Evolutionary conservation across 2,888 invertebrate genomes (phyloP), one percentile per base, ranked within the genome.

Genomic region (Dolichomitus sp.): DNA sequence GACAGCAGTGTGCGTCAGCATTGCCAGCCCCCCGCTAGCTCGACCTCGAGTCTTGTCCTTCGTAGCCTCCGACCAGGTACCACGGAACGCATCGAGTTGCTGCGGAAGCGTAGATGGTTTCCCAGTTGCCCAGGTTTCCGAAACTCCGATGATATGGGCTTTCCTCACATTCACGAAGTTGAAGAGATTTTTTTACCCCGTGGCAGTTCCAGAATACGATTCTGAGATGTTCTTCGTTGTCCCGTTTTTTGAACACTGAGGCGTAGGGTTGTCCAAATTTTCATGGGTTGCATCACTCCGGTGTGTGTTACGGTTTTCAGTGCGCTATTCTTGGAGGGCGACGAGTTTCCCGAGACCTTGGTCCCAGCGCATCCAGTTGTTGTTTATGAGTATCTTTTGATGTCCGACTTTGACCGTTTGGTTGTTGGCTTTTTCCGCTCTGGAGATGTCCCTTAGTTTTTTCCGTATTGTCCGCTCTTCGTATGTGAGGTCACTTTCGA

Each of bases 201-300:
- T 52, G 69, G 37, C 37, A 33, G 23, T 50, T 69, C 69, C 69
- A 69, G 30, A 69, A 52, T 17, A 52, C 5, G 11, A 52, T 69
- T 12, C n/a, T 27, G 9, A 69, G 69, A n/a, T 54, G 17, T 37
- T 17, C 30, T 11, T n/a, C 40, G 40, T 11, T 11, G 6, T 19
- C 30, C 45, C 48, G 40, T 52, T 70, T 70, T 65, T 65, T 63
- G 50, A 50, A 50, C 42, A 4, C 7, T 42, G 42, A 42, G 42
- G 42, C 42, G 12, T 42, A 42, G 42, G 42, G 42, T 42, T 42
- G 12, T 42, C 42, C 42, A 12, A 2, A 42, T 42, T 42, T 1
- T 42, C 42, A 11, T 9, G 12, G 12, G 42, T 42, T 42, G 42
- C 42, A 12, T 42, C 42, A 11, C 42, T 42, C 9, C 11, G 42